Conservation (phyloP, 37 sponge, comb jelly and placozoan species). For the Tethya wilhelma region DNA sequence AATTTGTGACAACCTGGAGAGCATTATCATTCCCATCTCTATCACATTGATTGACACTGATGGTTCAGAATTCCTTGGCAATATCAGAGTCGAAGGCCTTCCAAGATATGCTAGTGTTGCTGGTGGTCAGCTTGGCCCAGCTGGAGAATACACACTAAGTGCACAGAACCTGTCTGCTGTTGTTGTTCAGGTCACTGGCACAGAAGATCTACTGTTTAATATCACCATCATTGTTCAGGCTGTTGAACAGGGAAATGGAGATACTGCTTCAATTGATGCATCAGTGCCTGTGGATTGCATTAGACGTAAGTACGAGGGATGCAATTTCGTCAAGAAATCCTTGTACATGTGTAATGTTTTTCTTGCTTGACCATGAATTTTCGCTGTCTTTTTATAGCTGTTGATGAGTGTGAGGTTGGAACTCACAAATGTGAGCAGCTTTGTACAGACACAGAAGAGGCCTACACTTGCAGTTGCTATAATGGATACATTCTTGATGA, state of each 20-base stretch:
- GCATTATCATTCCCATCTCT: neutral
- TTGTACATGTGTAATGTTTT: neutral
- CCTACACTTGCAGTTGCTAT: neutral
- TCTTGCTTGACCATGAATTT: neutral
- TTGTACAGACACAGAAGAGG: neutral
- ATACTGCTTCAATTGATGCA: neutral
- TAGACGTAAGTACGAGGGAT: neutral
- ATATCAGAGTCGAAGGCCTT: neutral
- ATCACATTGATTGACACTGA: neutral
- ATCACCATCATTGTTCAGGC: neutral
- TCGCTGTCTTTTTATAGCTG: neutral
- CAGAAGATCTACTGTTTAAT: neutral
- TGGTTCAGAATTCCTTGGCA: neutral
- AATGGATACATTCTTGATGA: neutral
- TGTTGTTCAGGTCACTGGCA: neutral
- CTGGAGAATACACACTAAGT: neutral
- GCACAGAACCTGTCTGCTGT: neutral
- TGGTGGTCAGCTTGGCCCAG: neutral
- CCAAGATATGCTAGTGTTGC: neutral
- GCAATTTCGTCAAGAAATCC: neutral
- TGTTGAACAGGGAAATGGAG: neutral
- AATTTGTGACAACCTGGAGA: neutral
- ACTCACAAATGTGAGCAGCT: neutral
- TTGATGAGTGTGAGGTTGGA: neutral
- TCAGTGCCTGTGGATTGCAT: neutral